These are phyloP conservation scores for Crambe crambe DNA, from an alignment of 37 sponge, comb jelly and placozoan genomes.

Conservation along the genomic window DNA sequence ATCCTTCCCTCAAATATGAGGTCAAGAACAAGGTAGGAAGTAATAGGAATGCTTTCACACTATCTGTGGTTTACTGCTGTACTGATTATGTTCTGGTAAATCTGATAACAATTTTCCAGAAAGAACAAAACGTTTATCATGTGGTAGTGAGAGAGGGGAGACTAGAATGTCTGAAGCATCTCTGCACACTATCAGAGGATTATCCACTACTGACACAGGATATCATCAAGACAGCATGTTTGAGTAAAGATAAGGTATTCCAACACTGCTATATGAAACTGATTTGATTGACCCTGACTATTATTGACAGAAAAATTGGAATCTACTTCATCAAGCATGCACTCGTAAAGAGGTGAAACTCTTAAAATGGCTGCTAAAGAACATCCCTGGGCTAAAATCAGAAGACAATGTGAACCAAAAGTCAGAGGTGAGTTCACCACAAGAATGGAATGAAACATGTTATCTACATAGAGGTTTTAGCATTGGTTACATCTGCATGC, in stretches of 20 bases:
- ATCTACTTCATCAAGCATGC: slow-evolving; percentile 38
- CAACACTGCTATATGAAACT: not conserved
- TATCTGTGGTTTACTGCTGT: too few relatives aligned
- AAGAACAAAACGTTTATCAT: slow-evolving; percentile 16
- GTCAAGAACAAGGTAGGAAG: too few relatives aligned
- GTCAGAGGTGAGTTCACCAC: slow-evolving; percentile 7
- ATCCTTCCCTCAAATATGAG: too few relatives aligned
- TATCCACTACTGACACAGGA: not conserved
- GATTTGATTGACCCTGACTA: not conserved
- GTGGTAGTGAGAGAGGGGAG: not conserved
- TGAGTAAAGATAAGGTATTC: slow-evolving; percentile 12
- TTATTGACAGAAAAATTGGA: slow-evolving; percentile 15
- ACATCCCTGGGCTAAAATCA: not conserved
- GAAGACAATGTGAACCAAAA: slow-evolving; percentile 1
- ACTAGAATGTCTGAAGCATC: slow-evolving; percentile 28
- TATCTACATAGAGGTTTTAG: not conserved
- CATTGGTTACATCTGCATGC: not conserved
- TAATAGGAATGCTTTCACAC: too few relatives aligned
- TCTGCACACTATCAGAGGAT: not conserved
- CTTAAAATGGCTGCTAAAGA: slow-evolving; percentile 24
- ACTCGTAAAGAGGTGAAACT: not conserved
- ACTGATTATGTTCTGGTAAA: too few relatives aligned
- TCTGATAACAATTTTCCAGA: too few relatives aligned
- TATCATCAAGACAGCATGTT: too few relatives aligned
- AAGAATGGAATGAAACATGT: not conserved